Evolutionary conservation across 1,140 invertebrate species (phyloP), one percentile per base, ranked within the genome.

Genomic region (Bombus soroeensis): DNA sequence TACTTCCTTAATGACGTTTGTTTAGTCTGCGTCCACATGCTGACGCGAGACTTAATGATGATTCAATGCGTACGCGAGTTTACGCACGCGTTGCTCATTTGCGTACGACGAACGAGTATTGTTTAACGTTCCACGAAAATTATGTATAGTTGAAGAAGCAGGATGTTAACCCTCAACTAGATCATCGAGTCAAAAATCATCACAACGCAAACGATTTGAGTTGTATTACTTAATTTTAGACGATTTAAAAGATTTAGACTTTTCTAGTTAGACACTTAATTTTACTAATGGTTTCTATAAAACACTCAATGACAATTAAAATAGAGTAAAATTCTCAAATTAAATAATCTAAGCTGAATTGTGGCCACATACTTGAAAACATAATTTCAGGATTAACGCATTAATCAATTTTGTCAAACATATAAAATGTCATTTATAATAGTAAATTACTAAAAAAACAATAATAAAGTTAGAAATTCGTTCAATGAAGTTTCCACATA

Each of bases 1-100:
- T 74, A 43, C 28, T 28, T 25, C 3, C 53, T 34, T 43, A 74
- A 81, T 43, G 53, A 64, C 64, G 70, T 62, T 81, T 81, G 15
- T 25, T 15, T 25, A 43, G 13, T 34, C 22, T 10, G 53, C 41
- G 15, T 73, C 12, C 10, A 37, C 43, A 57, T 5, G 25, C 25
- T 28, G 22, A 43, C 34, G 6, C 13, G 15, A 66, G 5, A 6
- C 15, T 22, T 81, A 53, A 72, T 81, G 62, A 41, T 10, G 28
- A 72, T 57, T 59, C 37, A 4, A 9, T 18, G 28, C 57, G 25
- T 25, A 22, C 22, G 8, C 34, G 9, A 15, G 22, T 12, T 34
- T n/a, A 80, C 64, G 25, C 22, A 32, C 18, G 28, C 28, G 59
- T 53, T 5, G n/a, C 2, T 53, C 3, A 12, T 25, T 8, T 37